These are phyloP conservation scores for Drosophila obscura DNA, from an alignment of 1,140 invertebrate species.

Conservation along the genomic window DNA sequence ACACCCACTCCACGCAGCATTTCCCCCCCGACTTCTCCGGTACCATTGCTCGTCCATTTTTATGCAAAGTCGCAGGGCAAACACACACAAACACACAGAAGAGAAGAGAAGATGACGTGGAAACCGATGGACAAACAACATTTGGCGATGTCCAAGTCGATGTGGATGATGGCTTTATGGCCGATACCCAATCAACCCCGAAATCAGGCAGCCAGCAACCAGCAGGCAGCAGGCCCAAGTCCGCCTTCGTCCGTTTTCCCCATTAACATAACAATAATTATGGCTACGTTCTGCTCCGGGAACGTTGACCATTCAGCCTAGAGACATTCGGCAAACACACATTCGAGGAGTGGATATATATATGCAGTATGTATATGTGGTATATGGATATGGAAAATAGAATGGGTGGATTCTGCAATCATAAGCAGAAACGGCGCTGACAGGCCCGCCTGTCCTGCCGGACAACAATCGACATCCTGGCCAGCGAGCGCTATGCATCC, in stretches of 20 bases:
- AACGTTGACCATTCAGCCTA: constrained; percentile 50
- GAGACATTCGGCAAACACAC: constrained; percentile 64
- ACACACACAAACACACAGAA: too few relatives aligned
- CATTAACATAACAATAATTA: constrained; percentile 81
- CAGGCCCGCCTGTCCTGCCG: not conserved
- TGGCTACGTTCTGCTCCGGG: constrained; percentile 44
- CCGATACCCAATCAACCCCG: constrained; percentile 41
- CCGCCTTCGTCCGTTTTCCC: constrained; percentile 16
- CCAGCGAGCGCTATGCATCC: constrained; percentile 62
- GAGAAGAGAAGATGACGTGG: constrained; percentile 24
- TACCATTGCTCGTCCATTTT: constrained; percentile 45
- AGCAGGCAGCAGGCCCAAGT: not conserved
- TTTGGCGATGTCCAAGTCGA: constrained; percentile 34
- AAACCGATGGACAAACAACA: constrained; percentile 64
- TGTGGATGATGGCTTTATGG: constrained; percentile 42
- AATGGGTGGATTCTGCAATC: constrained; percentile 64
- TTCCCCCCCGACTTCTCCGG: not conserved
- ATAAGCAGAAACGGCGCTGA: constrained; percentile 60
- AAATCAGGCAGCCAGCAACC: constrained; percentile 1
- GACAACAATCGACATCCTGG: constrained; percentile 64
- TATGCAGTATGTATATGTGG: too few relatives aligned
- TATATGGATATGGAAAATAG: not conserved
- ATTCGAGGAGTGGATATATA: not conserved
- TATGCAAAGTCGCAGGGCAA: constrained; percentile 74
- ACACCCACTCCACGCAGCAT: too few relatives aligned